Conservation (phyloP, 2,888 invertebrate genomes). For the Stenolophus ochropezus region DNA sequence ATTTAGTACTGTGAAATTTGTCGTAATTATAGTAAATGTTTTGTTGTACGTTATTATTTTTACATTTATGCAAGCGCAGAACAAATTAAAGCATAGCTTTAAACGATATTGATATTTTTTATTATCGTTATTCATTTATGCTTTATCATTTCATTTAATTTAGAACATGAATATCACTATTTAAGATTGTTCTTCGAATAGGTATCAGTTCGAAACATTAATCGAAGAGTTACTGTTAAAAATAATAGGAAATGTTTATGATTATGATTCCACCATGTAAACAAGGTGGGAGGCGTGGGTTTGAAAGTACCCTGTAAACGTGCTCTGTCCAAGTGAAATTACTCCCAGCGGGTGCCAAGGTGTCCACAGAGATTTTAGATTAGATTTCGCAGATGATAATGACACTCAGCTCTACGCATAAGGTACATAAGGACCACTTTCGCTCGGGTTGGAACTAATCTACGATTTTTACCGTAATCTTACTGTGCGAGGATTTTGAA, state of each 20-base stretch:
- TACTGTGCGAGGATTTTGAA: conserved; percentile 44
- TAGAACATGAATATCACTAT: not conserved
- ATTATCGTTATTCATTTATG: not conserved
- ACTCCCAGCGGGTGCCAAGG: conserved; percentile 67
- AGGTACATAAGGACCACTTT: not conserved
- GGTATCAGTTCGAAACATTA: not conserved
- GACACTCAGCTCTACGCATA: conserved; percentile 1
- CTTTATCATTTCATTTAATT: conserved; percentile 27
- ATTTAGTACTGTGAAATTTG: conserved; percentile 4
- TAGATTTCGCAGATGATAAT: conserved; percentile 67
- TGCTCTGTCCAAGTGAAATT: conserved; percentile 64
- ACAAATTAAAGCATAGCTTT: conserved; percentile 2
- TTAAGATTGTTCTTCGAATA: not conserved
- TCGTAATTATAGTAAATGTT: not conserved
- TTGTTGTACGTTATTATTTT: not conserved
- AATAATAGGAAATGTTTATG: not conserved
- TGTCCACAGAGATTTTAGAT: conserved; percentile 69
- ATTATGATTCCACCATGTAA: not conserved
- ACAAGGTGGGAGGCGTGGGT: not conserved
- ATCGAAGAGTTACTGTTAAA: not conserved
- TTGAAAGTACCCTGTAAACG: conserved; percentile 30
- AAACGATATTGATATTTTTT: conserved; percentile 4
- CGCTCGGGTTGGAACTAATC: conserved; percentile 37
- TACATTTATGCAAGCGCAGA: not conserved
- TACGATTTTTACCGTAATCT: conserved; percentile 55